Evolutionary conservation across 2,888 invertebrate genomes (phyloP).

Genomic region (Dynastes grantii): DNA sequence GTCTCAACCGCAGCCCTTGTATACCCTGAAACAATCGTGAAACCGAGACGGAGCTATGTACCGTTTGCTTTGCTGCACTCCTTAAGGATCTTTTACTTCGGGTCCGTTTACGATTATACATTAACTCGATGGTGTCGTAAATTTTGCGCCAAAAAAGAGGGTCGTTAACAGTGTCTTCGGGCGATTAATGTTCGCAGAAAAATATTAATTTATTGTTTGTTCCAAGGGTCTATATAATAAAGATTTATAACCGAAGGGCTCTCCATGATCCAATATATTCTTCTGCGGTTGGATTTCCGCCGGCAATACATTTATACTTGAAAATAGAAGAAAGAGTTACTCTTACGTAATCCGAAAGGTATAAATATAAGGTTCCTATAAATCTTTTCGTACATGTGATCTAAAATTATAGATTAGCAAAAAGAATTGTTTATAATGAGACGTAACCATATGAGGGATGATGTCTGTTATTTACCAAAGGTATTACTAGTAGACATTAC

Average conservation of each 20-base stretch:
- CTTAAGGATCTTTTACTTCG: conserved; percentile 21
- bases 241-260: conserved; percentile 33
- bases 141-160: conserved; percentile 39
- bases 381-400: background rate
- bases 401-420: background rate
- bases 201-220: conserved; percentile 46
- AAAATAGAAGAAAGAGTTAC: background rate
- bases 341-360: background rate
- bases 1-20: background rate
- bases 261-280: conserved; percentile 27
- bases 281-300: conserved; percentile 6
- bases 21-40: conserved; percentile 12
- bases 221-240: conserved; percentile 41
- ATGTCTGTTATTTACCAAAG: no score
- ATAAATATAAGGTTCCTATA: background rate
- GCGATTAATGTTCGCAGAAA: conserved; percentile 42
- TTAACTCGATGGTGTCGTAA: conserved; percentile 46
- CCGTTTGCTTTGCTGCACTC: conserved; percentile 12
- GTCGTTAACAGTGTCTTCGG: conserved; percentile 43
- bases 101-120: conserved; percentile 46
- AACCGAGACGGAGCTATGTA: conserved; percentile 1
- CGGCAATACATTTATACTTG: conserved; percentile 7
- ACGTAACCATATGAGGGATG: no score
- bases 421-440: no score
- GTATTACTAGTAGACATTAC: no score